phyloP scores from a whole-genome alignment of 1,140 invertebrate species.

The Holotrichia oblita region DNA sequence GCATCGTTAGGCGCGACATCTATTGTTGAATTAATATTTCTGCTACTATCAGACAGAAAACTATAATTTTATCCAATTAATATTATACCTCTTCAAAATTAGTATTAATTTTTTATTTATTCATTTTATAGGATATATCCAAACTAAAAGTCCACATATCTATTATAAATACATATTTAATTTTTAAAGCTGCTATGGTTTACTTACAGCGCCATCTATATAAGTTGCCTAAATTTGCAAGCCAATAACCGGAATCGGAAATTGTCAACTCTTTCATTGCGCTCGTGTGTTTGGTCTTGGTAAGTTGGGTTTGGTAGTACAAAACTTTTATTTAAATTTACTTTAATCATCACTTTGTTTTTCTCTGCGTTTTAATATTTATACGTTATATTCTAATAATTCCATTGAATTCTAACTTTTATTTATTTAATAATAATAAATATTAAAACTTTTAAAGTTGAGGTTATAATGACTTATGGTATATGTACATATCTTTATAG shows the following conservation, averaged over 20 bases:
- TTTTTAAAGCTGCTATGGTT: too few relatives aligned
- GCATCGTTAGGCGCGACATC: too few relatives aligned
- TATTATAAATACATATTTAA: background rate
- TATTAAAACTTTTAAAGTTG: background rate
- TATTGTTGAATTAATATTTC: too few relatives aligned
- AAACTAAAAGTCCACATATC: background rate
- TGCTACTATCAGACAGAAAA: too few relatives aligned
- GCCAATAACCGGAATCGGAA: constrained; percentile 1
- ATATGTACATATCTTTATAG: constrained; percentile 1
- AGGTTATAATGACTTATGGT: constrained; percentile 19
- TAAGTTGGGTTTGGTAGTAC: constrained; percentile 13
- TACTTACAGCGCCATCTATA: background rate
- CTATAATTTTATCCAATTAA: too few relatives aligned
- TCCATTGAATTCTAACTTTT: background rate
- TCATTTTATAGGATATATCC: too few relatives aligned
- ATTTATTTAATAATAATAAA: too few relatives aligned
- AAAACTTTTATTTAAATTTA: constrained; percentile 39
- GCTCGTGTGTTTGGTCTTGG: constrained; percentile 39
- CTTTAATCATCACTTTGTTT: constrained; percentile 22
- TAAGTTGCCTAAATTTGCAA: background rate
- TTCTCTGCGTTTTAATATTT: background rate
- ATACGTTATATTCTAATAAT: background rate
- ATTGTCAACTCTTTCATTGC: constrained; percentile 35
- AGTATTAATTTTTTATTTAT: too few relatives aligned
- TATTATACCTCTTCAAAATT: background rate